Evolutionary conservation across 2,113 vertebrate genomes (phyloP).

Genomic region (Paramisgurnus dabryanus): DNA sequence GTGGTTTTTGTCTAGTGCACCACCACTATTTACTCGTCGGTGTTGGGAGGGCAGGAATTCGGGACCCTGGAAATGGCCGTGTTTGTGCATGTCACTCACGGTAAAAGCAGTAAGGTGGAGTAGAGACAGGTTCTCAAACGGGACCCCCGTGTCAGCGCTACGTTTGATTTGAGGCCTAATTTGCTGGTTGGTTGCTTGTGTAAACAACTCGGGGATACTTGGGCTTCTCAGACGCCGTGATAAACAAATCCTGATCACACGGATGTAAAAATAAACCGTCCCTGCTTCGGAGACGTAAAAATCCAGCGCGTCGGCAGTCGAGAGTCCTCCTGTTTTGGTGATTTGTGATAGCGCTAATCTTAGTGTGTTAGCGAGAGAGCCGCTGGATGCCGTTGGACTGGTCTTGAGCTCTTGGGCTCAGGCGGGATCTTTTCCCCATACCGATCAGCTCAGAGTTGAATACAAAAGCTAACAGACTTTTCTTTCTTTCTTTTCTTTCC

Average conservation of each 20-base stretch:
- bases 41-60: conserved; percentile 61
- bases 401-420: conserved; percentile 55
- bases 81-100: conserved; percentile 77
- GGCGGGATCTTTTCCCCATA: conserved; percentile 38
- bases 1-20: conserved; percentile 38
- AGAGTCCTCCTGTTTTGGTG: conserved; percentile 37
- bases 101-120: conserved; percentile 55
- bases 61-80: conserved; percentile 59
- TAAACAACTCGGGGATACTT: conserved; percentile 69
- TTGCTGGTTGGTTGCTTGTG: conserved; percentile 68
- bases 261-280: conserved; percentile 45
- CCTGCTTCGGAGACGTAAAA: conserved; percentile 47
- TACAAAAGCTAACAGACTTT: conserved; percentile 63
- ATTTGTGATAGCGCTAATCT: conserved; percentile 57
- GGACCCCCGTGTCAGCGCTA: conserved; percentile 64
- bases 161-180: conserved; percentile 70
- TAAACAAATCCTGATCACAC: conserved; percentile 60
- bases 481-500: background rate
- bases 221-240: conserved; percentile 54
- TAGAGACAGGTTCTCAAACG: conserved; percentile 66
- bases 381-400: conserved; percentile 46
- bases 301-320: conserved; percentile 53
- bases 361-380: conserved; percentile 45
- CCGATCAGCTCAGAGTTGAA: conserved; percentile 43
- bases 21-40: conserved; percentile 49